These are phyloP conservation scores for Rhinopomastus cyanomelas DNA, from an alignment of 2,113 vertebrate genomes.

Conservation along the genomic window DNA sequence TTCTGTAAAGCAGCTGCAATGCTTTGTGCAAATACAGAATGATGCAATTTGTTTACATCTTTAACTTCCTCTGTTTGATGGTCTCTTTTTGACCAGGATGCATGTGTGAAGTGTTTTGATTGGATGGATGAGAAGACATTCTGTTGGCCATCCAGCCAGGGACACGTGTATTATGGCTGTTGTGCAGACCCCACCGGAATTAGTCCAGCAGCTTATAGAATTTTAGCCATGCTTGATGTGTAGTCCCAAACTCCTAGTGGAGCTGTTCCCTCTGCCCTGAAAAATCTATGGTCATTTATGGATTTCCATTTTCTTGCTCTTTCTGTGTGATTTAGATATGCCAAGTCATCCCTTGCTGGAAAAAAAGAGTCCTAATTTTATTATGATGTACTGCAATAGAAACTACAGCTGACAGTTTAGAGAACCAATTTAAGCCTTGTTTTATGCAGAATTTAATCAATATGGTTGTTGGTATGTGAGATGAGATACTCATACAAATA, in stretches of 20 bases:
- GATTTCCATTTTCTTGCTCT: background rate
- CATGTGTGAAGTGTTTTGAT: background rate
- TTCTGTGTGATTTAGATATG: background rate
- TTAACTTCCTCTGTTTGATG: background rate
- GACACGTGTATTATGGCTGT: background rate
- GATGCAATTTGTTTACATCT: no score
- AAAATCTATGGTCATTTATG: background rate
- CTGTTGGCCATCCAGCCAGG: background rate
- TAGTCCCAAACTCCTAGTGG: background rate
- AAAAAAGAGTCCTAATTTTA: background rate
- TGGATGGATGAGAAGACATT: rapidly evolving
- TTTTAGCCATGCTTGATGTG: background rate
- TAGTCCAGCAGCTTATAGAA: background rate
- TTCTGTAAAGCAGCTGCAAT: background rate
- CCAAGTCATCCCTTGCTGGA: background rate
- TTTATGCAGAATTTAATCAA: background rate
- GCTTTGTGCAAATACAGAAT: background rate
- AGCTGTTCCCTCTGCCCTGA: background rate
- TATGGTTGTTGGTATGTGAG: background rate
- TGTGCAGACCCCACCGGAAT: background rate
- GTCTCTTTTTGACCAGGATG: no score
- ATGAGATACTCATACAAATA: background rate
- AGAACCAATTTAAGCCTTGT: background rate
- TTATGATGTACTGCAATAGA: background rate
- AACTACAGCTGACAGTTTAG: background rate